Evolutionary conservation across 2,113 vertebrate species (phyloP), one percentile per base, ranked within the genome.

Genomic region (Bothrops jararaca): DNA sequence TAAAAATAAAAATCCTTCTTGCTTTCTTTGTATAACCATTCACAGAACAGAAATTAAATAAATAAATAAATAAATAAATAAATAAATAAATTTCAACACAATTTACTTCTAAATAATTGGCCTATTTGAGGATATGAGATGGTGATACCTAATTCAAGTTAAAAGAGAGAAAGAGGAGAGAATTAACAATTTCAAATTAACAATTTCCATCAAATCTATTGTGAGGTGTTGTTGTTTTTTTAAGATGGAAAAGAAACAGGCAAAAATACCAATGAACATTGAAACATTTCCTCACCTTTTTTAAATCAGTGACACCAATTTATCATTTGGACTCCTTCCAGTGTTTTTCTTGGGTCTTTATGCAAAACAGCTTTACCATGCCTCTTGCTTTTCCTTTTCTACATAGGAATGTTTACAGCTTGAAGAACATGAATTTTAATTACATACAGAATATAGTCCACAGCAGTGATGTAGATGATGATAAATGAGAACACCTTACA

Each of bases 401-500:
- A 10, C 60, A 88, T 87, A 50, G 93, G 93, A 94, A 48, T 64
- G 95, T 93, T 96, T 93, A 91, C 95, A 95, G 92, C 90, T 93
- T 94, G 95, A 97, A 95, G 74, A 97, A 95, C 52, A 96, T 95
- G 89, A 91, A 93, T 64, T 96, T 97, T 97, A 96, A 97, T 97
- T 96, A 97, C 96, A 96, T 95, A 91, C 94, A 90, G 57, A 94
- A 94, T 94, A 94, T 95, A 90, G 13, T 93, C 90, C 91, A 34
- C 85, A 74, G 54, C 87, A 86, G 94, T 91, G 96, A 54, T 39
- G 42, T 57, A 89, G 23, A 87, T 69, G 89, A 92, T 94, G 93
- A 97, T 91, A 97, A 94, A 96, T 94, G 50, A 45, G 87, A 95
- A 74, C 12, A 91, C 87, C 60, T 97, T 89, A 91, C 92, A 95